Evolutionary conservation across 2,113 vertebrate species (phyloP).

Genomic region (Gambusia affinis): DNA sequence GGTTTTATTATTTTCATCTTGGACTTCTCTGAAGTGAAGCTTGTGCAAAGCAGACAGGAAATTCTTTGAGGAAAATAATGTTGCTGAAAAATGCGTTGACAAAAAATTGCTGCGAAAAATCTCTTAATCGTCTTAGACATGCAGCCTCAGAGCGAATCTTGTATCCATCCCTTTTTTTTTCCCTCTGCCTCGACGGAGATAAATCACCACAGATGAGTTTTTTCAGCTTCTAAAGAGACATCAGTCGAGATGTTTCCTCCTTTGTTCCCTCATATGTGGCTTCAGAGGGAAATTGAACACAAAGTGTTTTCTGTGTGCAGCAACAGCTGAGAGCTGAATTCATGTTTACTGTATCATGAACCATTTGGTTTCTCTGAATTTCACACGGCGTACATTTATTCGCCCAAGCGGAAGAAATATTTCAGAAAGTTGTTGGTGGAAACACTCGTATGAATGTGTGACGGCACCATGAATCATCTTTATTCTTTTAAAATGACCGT

Average conservation of each 20-base stretch:
- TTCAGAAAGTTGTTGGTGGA: background rate
- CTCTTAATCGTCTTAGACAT: constrained; percentile 12
- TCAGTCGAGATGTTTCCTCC: background rate
- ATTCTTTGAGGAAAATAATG: too few species aligned
- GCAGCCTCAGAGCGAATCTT: constrained; percentile 5
- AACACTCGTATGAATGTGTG: background rate
- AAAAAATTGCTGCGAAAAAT: background rate
- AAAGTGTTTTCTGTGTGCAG: background rate
- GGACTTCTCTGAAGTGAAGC: too few species aligned
- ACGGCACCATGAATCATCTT: constrained; percentile 2
- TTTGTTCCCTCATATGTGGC: background rate
- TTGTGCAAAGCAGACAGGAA: too few species aligned
- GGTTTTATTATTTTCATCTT: too few species aligned
- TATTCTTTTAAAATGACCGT: background rate
- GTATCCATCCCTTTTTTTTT: background rate
- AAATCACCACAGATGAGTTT: background rate
- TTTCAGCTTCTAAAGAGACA: background rate
- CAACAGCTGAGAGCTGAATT: background rate
- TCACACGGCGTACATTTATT: background rate
- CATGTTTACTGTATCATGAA: background rate
- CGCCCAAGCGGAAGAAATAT: background rate
- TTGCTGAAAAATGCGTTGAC: too few species aligned
- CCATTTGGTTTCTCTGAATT: background rate
- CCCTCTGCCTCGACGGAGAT: background rate
- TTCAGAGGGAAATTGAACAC: background rate